phyloP scores from a whole-genome alignment of 2,888 invertebrate species.

The Gasteruption jaculator region DNA sequence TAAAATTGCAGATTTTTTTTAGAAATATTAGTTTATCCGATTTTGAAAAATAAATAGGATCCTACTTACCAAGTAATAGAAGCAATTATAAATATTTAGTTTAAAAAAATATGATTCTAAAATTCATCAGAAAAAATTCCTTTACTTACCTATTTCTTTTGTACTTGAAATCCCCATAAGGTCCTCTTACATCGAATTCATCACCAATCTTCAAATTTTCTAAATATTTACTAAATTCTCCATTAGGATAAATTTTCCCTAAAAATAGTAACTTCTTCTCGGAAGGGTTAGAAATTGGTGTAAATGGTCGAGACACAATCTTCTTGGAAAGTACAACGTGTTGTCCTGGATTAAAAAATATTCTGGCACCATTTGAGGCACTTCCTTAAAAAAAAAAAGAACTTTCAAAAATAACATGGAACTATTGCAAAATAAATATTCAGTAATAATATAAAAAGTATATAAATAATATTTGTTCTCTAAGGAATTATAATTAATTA shows the following conservation, averaged over 20 bases:
- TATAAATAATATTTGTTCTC: constrained; percentile 27
- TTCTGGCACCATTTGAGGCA: constrained; percentile 7
- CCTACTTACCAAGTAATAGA: not conserved
- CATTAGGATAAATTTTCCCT: constrained; percentile 38
- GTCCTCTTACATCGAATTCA: constrained; percentile 39
- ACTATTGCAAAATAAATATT: constrained; percentile 20
- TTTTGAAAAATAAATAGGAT: constrained; percentile 11
- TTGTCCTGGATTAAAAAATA: constrained; percentile 38
- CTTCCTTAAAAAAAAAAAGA: constrained; percentile 16
- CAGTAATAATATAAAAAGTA: constrained; percentile 18
- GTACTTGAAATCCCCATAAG: constrained; percentile 44
- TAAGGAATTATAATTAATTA: constrained; percentile 27
- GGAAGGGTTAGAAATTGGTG: constrained; percentile 42
- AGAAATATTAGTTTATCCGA: too few species aligned
- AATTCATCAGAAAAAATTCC: not conserved
- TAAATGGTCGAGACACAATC: constrained; percentile 36
- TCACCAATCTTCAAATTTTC: constrained; percentile 29
- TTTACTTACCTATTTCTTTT: constrained; percentile 34
- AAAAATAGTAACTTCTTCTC: constrained; percentile 30
- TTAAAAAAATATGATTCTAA: not conserved
- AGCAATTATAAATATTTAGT: constrained; percentile 1
- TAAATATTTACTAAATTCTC: constrained; percentile 33
- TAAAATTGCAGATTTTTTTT: constrained; percentile 5
- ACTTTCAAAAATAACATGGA: constrained; percentile 7
- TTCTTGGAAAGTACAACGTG: constrained; percentile 36